Evolutionary conservation across 2,113 vertebrate species (phyloP), one percentile per base, ranked within the genome.

Genomic region (Leucopsar rothschildi): DNA sequence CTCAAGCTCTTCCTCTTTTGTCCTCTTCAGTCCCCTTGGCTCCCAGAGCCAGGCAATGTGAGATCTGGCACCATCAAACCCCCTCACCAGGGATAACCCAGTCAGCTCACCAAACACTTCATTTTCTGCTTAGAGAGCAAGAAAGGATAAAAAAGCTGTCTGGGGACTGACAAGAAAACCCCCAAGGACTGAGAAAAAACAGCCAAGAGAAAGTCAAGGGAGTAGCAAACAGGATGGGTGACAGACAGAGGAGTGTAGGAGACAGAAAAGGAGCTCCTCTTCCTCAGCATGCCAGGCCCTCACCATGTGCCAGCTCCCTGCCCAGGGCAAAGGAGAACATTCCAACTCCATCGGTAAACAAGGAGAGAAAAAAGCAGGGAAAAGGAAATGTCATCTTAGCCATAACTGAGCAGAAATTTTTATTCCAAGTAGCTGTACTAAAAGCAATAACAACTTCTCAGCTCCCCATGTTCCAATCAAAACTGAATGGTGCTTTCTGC

Each of bases 381-480:
- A 66, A 93, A 81, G 39, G 66, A 91, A 95, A 91, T 75, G 50
- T 77, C 86, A 87, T 80, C 89, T 88, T 86, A 91, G 65, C 84
- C 31, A 72, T 92, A 93, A 79, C 77, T 11, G 53, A 85, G 81
- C 37, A 92, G 85, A 90, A 55, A 45, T 52, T 72, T 94, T 91
- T 76, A 92, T 92, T 89, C 72, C 82, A 87, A 80, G 68, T 90
- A 92, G 91, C 85, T 95, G 75, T 79, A 76, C 90, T 78, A 94
- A 81, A 86, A 93, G 78, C 45, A 95, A 66, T 76, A 94, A 92
- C 73, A 85, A 86, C 80, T 83, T 81, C 83, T 92, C 85, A 94
- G 44, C 88, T 95, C 93, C 94, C 93, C 72, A 84, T 29, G 86
- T 80, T 82, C 94, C 97, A 96, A 89, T 93, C 92, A 89, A 94